A percentile compares a stretch with the other conserved stretches of the same genome.
These are phyloP conservation scores for Grallaria varia DNA, from an alignment of 2,113 vertebrate genomes.

Conservation along the genomic window DNA sequence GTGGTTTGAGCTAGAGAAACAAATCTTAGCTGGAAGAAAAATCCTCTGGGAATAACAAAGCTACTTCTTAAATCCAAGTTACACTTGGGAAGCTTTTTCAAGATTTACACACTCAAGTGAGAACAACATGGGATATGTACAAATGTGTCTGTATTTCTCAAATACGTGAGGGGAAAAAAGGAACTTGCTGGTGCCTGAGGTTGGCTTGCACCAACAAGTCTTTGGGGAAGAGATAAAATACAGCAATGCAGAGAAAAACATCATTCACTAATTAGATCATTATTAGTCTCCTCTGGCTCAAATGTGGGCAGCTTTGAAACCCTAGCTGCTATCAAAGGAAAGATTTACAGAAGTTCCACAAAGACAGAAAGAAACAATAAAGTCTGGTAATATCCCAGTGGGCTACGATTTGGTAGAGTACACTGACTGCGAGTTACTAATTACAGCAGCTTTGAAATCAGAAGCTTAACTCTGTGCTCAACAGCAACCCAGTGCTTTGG, in stretches of 20 bases:
- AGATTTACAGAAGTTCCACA: slow-evolving; percentile 56
- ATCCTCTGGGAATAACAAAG: slow-evolving; percentile 38
- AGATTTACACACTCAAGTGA: slow-evolving; percentile 54
- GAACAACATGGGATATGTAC: background rate
- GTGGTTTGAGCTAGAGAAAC: slow-evolving; percentile 58
- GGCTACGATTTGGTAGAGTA: background rate
- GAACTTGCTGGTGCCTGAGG: background rate
- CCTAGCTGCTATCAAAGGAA: slow-evolving; percentile 48
- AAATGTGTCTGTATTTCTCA: background rate
- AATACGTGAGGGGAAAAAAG: background rate
- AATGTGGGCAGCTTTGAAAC: slow-evolving; percentile 52
- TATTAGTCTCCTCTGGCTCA: slow-evolving; percentile 53
- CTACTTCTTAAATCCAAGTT: slow-evolving; percentile 43
- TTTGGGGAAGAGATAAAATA: slow-evolving; percentile 55
- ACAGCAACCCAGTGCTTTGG: background rate
- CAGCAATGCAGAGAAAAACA: slow-evolving; percentile 39
- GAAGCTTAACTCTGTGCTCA: slow-evolving; percentile 27
- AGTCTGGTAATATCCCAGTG: slow-evolving; percentile 36
- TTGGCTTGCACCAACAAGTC: slow-evolving; percentile 33
- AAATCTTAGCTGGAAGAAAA: slow-evolving; percentile 51
- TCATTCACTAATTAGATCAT: slow-evolving; percentile 65
- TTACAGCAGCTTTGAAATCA: slow-evolving; percentile 54
- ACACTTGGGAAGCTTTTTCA: slow-evolving; percentile 39
- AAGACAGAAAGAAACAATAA: slow-evolving; percentile 60
- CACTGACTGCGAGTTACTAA: slow-evolving; percentile 50